These are phyloP conservation scores for Melanotaenia trifasciata DNA, from an alignment of 2,797 vertebrate genomes.

Conservation along the genomic window DNA sequence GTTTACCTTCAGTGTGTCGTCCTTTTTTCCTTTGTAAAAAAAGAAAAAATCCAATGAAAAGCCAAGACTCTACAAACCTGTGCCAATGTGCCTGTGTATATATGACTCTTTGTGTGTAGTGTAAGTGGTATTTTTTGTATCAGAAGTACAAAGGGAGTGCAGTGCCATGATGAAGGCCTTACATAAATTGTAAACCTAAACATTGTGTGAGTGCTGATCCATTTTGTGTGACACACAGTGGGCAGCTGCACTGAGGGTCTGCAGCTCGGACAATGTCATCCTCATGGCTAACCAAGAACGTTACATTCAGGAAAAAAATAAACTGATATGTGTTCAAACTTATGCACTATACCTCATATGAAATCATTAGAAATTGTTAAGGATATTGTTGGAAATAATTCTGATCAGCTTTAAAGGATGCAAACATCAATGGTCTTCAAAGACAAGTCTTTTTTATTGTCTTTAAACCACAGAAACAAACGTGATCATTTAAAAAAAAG, in stretches of 20 bases:
- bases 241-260: slow-evolving; percentile 30
- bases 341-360: background rate
- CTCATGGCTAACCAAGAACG: slow-evolving; percentile 44
- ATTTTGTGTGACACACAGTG: slow-evolving; percentile 59
- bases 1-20: background rate
- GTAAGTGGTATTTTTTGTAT: slow-evolving; percentile 42
- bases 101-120: slow-evolving; percentile 2
- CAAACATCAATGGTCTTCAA: background rate
- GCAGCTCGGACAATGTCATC: slow-evolving; percentile 24
- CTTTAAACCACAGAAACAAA: too few species aligned
- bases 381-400: slow-evolving; percentile 3
- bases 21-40: background rate
- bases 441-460: background rate
- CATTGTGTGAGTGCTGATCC: slow-evolving; percentile 44
- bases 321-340: slow-evolving; percentile 22
- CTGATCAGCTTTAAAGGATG: background rate
- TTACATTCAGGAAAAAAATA: slow-evolving; percentile 31
- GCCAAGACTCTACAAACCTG: slow-evolving; percentile 13
- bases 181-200: slow-evolving; percentile 60
- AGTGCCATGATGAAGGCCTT: slow-evolving; percentile 66
- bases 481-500: too few species aligned
- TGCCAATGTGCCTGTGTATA: slow-evolving; percentile 4
- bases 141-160: slow-evolving; percentile 43
- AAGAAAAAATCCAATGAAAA: slow-evolving; percentile 12
- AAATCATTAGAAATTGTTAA: too few species aligned